Base-by-base conservation (phyloP, 2,113 vertebrate genomes). In the Ammodytes dubius region DNA sequence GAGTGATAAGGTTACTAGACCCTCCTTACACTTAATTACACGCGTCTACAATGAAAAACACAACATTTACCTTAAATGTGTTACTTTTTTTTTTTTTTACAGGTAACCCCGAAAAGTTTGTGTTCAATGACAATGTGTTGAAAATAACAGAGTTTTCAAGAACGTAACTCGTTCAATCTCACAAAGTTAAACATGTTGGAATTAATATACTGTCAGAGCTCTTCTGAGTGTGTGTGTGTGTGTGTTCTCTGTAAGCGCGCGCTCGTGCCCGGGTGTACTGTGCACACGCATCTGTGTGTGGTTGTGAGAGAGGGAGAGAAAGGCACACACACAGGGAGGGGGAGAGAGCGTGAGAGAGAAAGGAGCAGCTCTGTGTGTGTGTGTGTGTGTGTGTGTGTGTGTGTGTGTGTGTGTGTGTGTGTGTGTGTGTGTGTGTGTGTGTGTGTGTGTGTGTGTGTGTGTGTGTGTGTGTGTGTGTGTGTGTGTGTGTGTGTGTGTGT, bases 311-410 rank as follows among this genome's bases (percentile, higher is more conserved):
- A 81, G 83, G n/a, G 74, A 83, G 77, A 86, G 73, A 79, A 54
- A 81, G 17, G 52, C 82, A 85, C 73, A 81, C 72, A 85, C 85
- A 90, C 70, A 87, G 52, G 45, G 68, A 70, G 79, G 75, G 81
- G 81, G 70, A 54, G 87, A 87, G 88, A 87, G 91, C 74, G 87
- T 84, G 91, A 88, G 91, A 88, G 91, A 91, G 90, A 91, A 83
- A 87, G 85, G 63, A 88, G 82, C 77, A 85, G 81, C 53, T 70
- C 70, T 74, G 65, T 79, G 88, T 87, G 84, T 88, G 69, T 79
- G 54, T 83, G 83, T 82, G 77, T 80, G 69, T 68, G 74, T 72
- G 70, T 61, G 79, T 78, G 76, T 74, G 77, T 83, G 77, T 79
- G 74, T 64, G 79, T 79, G 76, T 63, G 79, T 88, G 83, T 85